phyloP scores from a whole-genome alignment of 2,888 invertebrate genomes.

The Liposcelis brunnea region DNA sequence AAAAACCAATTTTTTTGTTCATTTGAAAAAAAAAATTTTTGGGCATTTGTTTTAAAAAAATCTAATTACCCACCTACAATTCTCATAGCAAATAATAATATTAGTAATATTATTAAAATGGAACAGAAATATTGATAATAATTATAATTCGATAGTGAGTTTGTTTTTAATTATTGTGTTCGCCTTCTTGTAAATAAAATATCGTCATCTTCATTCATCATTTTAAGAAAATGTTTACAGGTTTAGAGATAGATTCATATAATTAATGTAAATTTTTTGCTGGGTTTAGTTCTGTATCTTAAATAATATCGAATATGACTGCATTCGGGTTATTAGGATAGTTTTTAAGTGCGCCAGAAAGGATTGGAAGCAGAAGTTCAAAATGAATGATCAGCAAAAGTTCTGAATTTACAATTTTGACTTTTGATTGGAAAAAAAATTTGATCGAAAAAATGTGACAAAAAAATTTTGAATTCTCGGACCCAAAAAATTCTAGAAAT shows the following conservation, averaged over 20 bases:
- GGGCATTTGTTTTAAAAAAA: not conserved
- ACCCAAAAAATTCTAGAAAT: too few relatives aligned
- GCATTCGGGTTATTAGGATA: too few relatives aligned
- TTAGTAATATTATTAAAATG: not conserved
- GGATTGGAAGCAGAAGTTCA: too few relatives aligned
- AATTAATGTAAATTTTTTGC: too few relatives aligned
- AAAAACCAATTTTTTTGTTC: not conserved
- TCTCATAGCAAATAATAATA: not conserved
- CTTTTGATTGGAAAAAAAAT: too few relatives aligned
- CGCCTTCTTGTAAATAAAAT: slow-evolving; percentile 21
- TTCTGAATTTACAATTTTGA: too few relatives aligned
- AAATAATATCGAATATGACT: too few relatives aligned
- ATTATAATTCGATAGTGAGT: not conserved
- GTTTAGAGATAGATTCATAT: slow-evolving; percentile 30
- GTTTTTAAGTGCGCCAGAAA: too few relatives aligned
- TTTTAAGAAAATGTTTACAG: slow-evolving; percentile 28
- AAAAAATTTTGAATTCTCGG: too few relatives aligned
- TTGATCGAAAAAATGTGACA: too few relatives aligned
- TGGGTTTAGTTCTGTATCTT: too few relatives aligned
- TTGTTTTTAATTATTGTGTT: not conserved
- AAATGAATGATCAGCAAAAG: too few relatives aligned
- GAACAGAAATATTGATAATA: not conserved
- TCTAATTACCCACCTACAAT: not conserved
- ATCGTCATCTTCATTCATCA: slow-evolving; percentile 27
- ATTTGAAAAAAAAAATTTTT: not conserved